Percentiles rank a stretch among this genome's conserved stretches.
Conservation (phyloP, 2,113 vertebrate genomes). For the Neotragus moschatus region DNA sequence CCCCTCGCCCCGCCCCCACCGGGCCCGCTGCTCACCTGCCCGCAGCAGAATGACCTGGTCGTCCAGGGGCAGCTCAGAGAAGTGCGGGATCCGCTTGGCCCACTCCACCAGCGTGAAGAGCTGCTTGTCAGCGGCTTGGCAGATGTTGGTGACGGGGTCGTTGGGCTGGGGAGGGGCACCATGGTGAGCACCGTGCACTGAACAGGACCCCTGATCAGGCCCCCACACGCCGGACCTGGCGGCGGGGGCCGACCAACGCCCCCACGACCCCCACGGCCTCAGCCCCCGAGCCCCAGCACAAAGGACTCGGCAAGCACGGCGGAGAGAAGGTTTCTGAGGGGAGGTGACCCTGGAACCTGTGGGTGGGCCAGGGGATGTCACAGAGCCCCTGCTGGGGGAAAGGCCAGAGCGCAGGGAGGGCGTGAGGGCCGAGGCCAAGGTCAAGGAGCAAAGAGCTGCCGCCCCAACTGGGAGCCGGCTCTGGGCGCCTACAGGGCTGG, state of each 20-base stretch:
- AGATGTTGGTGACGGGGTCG: slow-evolving; percentile 97
- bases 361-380: not conserved
- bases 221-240: rapidly evolving
- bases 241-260: rapidly evolving
- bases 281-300: rapidly evolving
- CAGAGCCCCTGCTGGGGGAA: not conserved
- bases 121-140: slow-evolving; percentile 98
- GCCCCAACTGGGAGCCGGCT: rapidly evolving
- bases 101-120: slow-evolving; percentile 98
- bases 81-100: slow-evolving; percentile 98
- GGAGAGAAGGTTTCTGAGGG: rapidly evolving
- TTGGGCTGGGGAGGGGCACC: slow-evolving; percentile 84
- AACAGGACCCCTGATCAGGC: not conserved
- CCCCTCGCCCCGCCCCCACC: rapidly evolving
- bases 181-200: not conserved
- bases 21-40: slow-evolving; percentile 85
- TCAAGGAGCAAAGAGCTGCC: not conserved
- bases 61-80: slow-evolving; percentile 95
- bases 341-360: rapidly evolving
- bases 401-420: not conserved
- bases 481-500: rapidly evolving
- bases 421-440: rapidly evolving
- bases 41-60: slow-evolving; percentile 98
- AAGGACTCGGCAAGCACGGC: rapidly evolving
- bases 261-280: rapidly evolving